Conservation (phyloP, 2,113 vertebrate species). For the Galbula dea region DNA sequence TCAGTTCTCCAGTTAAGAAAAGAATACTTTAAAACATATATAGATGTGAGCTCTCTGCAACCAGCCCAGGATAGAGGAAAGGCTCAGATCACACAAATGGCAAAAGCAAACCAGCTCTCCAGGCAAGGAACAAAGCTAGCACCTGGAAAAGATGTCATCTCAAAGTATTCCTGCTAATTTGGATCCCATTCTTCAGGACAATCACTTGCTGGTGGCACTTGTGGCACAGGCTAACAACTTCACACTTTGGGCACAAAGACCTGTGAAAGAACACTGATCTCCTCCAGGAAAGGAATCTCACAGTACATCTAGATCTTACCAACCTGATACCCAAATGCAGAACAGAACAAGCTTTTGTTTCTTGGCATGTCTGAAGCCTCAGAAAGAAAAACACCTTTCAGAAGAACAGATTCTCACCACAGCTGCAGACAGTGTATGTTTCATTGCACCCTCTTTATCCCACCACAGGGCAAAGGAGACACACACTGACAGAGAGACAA, state of each 20-base stretch:
- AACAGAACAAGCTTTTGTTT: not conserved
- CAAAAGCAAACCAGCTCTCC: not conserved
- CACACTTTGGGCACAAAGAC: fast-evolving
- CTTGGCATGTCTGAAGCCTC: not conserved
- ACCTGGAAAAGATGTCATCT: not conserved
- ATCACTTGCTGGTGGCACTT: not conserved
- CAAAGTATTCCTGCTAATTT: not conserved
- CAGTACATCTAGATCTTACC: not conserved
- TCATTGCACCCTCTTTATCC: not conserved
- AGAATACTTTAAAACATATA: not conserved
- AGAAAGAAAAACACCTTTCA: not conserved
- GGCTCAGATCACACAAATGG: not conserved
- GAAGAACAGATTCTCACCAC: not conserved
- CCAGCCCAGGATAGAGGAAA: not conserved
- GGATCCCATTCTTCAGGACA: not conserved
- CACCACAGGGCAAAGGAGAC: not conserved
- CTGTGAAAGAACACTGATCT: not conserved
- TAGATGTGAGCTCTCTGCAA: not conserved
- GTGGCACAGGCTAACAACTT: fast-evolving
- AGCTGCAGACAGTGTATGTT: no score
- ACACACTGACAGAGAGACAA: no score
- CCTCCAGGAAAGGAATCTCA: no score
- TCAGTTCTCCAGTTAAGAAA: not conserved
- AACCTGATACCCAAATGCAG: fast-evolving
- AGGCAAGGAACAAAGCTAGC: not conserved